Conservation (phyloP, 2,888 invertebrate species). For the Palloptera scutellata region DNA sequence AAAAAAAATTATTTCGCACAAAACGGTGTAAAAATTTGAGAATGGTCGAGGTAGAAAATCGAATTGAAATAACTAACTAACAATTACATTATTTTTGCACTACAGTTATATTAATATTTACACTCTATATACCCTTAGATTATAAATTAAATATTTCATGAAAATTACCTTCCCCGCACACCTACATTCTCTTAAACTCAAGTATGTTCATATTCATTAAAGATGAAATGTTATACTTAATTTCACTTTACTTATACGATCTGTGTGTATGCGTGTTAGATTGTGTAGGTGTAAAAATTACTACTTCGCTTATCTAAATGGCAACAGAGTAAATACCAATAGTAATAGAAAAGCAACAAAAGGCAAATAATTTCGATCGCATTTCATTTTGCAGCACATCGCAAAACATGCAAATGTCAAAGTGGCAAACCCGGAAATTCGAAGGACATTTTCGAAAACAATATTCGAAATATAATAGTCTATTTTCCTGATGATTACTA, state of each 20-base stretch:
- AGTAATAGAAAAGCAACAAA: conserved; percentile 12
- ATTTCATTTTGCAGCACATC: not conserved
- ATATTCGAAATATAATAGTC: conserved; percentile 26
- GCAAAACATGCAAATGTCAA: conserved; percentile 54
- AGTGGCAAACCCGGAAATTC: conserved; percentile 62
- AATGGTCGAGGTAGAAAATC: not conserved
- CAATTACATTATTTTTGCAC: no score
- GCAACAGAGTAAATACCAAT: not conserved
- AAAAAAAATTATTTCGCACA: no score
- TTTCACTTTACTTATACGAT: not conserved
- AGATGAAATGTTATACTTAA: not conserved
- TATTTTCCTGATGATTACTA: no score
- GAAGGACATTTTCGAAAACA: conserved; percentile 57
- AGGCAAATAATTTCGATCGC: not conserved
- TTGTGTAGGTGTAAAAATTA: not conserved
- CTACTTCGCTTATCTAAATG: not conserved
- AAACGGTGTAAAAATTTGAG: no score
- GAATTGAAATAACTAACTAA: conserved; percentile 13
- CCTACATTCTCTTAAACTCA: not conserved
- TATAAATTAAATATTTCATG: conserved; percentile 5
- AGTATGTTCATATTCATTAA: not conserved
- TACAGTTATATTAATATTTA: no score
- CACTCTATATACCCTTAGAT: not conserved
- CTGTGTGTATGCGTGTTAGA: conserved; percentile 6
- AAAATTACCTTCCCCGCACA: not conserved